Percentiles rank a stretch among this genome's conserved stretches.
These are phyloP conservation scores for Sinocyclocheilus anophthalmus DNA, from an alignment of 2,113 vertebrate genomes.

Conservation along the genomic window DNA sequence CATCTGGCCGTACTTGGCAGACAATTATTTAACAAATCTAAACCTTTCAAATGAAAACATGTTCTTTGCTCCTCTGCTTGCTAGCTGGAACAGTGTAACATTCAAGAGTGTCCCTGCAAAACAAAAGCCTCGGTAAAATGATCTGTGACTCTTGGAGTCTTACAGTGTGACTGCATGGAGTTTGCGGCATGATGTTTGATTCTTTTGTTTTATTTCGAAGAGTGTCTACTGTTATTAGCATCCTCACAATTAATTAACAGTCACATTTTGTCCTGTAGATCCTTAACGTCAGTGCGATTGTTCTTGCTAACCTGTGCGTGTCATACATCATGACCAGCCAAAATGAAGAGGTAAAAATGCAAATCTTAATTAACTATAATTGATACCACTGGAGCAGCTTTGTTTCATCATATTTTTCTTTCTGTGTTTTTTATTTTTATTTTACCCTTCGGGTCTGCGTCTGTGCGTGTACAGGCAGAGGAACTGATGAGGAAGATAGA, in stretches of 20 bases:
- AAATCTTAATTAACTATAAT: neutral
- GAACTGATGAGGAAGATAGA: too few relatives aligned
- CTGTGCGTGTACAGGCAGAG: constrained; percentile 67
- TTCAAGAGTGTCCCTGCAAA: constrained; percentile 82
- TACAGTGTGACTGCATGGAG: constrained; percentile 48
- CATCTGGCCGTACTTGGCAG: neutral
- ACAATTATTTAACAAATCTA: neutral
- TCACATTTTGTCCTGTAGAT: constrained; percentile 71
- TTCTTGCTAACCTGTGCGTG: constrained; percentile 94
- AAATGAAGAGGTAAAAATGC: constrained; percentile 84
- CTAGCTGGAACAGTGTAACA: constrained; percentile 83
- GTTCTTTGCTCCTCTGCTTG: constrained; percentile 57
- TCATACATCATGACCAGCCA: constrained; percentile 96
- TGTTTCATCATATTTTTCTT: neutral
- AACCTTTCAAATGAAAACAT: neutral
- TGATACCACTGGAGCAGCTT: neutral
- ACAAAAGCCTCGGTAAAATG: constrained; percentile 78
- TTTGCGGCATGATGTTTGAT: constrained; percentile 55
- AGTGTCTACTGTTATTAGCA: neutral
- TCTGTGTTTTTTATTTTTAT: neutral
- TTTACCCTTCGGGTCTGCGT: neutral
- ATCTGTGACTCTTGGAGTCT: constrained; percentile 47
- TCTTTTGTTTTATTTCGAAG: constrained; percentile 17
- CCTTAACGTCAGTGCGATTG: constrained; percentile 89
- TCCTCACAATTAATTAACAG: neutral